phyloP scores from a whole-genome alignment of 2,113 vertebrate species.

The Ovibos moschatus region DNA sequence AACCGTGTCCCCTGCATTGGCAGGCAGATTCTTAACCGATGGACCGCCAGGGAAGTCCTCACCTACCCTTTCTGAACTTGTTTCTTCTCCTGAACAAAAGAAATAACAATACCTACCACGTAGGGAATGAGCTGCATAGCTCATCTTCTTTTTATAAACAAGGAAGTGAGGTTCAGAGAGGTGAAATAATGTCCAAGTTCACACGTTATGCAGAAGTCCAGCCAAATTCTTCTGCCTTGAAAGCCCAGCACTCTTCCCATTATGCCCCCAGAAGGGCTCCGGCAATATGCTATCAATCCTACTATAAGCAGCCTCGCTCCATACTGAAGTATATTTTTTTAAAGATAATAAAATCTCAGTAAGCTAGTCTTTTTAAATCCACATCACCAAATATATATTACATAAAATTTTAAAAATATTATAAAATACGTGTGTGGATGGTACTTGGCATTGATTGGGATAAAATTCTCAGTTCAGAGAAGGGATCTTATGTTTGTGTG shows the following conservation, averaged over 20 bases:
- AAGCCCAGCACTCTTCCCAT: not conserved
- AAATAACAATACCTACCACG: not conserved
- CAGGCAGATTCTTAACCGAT: not conserved
- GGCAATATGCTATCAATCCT: not conserved
- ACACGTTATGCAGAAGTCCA: not conserved
- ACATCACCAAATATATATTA: not conserved
- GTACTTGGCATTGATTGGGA: constrained; percentile 70
- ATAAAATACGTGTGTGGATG: constrained; percentile 46
- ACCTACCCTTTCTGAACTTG: not conserved
- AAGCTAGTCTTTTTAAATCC: not conserved
- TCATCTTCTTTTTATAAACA: not conserved
- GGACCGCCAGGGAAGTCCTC: not conserved
- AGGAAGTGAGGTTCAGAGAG: not conserved
- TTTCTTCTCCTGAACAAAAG: not conserved
- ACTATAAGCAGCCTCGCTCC: not conserved
- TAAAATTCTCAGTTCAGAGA: constrained; percentile 70
- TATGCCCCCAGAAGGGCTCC: not conserved
- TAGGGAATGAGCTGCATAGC: rapidly evolving
- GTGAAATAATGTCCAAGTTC: not conserved
- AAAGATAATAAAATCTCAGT: not conserved
- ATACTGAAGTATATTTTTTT: not conserved
- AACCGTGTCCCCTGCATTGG: not conserved
- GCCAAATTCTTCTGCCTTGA: not conserved
- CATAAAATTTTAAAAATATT: not conserved
- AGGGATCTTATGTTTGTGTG: constrained; percentile 64